phyloP scores from a whole-genome alignment of 2,797 vertebrate species.

The Prionace glauca region DNA sequence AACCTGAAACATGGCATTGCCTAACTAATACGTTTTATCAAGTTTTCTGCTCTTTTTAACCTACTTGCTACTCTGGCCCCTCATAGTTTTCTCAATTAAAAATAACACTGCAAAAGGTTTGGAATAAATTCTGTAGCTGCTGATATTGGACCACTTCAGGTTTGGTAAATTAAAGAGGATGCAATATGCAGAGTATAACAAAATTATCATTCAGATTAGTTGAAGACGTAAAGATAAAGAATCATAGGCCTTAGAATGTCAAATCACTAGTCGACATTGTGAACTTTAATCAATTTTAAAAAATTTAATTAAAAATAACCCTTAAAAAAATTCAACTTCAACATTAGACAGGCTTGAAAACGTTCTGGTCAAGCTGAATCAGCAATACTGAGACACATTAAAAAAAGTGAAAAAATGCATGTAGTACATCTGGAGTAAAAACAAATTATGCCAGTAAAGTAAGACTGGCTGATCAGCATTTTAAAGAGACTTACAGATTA shows the following conservation, averaged over 20 bases:
- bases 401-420: not conserved
- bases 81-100: not conserved
- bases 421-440: not conserved
- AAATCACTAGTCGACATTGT: not conserved
- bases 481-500: not conserved
- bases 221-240: not conserved
- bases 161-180: not conserved
- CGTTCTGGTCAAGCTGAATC: not conserved
- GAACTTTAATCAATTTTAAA: not conserved
- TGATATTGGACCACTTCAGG: not conserved
- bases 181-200: not conserved
- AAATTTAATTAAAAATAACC: not conserved
- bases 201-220: not conserved
- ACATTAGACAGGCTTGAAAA: not conserved
- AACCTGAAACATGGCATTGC: not conserved
- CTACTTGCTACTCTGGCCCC: not conserved
- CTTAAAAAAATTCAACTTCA: not conserved
- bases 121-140: not conserved
- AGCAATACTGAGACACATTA: not conserved
- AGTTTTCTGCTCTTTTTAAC: not conserved
- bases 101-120: not conserved
- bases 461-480: not conserved
- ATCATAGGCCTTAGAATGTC: not conserved
- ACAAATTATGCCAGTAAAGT: not conserved
- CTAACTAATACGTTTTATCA: not conserved